Evolutionary conservation across 2,113 vertebrate species (phyloP).

Genomic region (Ailurus styani): DNA sequence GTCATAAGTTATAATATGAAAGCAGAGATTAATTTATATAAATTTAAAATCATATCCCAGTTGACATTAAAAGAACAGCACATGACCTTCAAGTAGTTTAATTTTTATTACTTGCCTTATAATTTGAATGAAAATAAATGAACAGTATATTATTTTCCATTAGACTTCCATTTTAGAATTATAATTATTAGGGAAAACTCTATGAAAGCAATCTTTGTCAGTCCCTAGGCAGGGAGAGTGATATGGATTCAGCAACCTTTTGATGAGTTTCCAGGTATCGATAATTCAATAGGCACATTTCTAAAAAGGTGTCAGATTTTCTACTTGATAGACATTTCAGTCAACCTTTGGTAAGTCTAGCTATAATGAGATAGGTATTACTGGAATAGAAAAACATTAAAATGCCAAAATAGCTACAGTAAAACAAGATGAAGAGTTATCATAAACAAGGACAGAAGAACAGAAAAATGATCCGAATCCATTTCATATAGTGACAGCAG

Average conservation of each 20-base stretch:
- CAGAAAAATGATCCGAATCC: neutral
- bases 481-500: neutral
- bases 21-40: conserved; percentile 12
- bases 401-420: conserved; percentile 31
- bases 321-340: conserved; percentile 15
- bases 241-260: conserved; percentile 20
- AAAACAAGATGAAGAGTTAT: neutral
- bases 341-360: conserved; percentile 28
- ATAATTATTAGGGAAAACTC: neutral
- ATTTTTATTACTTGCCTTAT: conserved; percentile 9
- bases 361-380: neutral
- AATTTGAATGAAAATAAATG: conserved; percentile 35
- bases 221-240: neutral
- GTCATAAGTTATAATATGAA: neutral
- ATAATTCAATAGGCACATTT: conserved; percentile 40
- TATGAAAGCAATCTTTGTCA: conserved; percentile 2
- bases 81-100: neutral
- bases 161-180: conserved; percentile 16
- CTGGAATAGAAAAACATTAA: conserved; percentile 24
- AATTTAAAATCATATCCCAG: conserved; percentile 1
- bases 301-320: neutral
- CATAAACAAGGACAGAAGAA: neutral
- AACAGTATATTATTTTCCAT: conserved; percentile 5
- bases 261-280: conserved; percentile 10
- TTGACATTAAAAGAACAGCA: conserved; percentile 3